These are phyloP conservation scores for Saturnia japonica DNA, from an alignment of 2,888 invertebrate genomes.

Conservation along the genomic window DNA sequence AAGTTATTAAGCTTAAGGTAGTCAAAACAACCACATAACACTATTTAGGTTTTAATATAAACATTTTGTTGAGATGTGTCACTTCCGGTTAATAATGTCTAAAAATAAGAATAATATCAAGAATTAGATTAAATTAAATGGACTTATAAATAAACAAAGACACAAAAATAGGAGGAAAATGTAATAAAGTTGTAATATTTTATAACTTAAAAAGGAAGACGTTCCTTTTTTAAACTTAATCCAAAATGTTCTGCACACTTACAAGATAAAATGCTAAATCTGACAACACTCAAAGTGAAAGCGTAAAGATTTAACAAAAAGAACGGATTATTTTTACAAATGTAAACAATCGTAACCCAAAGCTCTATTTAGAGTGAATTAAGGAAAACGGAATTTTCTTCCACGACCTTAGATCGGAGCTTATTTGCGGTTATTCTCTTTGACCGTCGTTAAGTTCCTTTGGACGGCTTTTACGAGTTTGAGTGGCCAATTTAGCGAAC, in stretches of 20 bases:
- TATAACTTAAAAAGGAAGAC: not conserved
- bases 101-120: not conserved
- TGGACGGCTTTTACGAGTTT: constrained; percentile 78
- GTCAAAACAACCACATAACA: not conserved
- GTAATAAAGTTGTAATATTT: too few relatives aligned
- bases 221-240: not conserved
- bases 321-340: constrained; percentile 65
- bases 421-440: constrained; percentile 82
- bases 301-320: constrained; percentile 47
- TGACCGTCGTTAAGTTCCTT: constrained; percentile 81
- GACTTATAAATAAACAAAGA: not conserved
- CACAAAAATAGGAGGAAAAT: not conserved
- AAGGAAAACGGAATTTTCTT: constrained; percentile 78
- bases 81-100: not conserved
- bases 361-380: constrained; percentile 77
- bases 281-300: constrained; percentile 32
- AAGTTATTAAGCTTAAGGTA: not conserved
- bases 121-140: not conserved
- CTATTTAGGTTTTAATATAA: not conserved
- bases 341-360: constrained; percentile 70
- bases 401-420: constrained; percentile 74
- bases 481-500: constrained; percentile 80
- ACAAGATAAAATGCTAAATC: constrained; percentile 6
- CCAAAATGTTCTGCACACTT: not conserved
- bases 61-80: not conserved